phyloP scores from a whole-genome alignment of 2,797 vertebrate genomes.

The Sylvilagus floridanus region DNA sequence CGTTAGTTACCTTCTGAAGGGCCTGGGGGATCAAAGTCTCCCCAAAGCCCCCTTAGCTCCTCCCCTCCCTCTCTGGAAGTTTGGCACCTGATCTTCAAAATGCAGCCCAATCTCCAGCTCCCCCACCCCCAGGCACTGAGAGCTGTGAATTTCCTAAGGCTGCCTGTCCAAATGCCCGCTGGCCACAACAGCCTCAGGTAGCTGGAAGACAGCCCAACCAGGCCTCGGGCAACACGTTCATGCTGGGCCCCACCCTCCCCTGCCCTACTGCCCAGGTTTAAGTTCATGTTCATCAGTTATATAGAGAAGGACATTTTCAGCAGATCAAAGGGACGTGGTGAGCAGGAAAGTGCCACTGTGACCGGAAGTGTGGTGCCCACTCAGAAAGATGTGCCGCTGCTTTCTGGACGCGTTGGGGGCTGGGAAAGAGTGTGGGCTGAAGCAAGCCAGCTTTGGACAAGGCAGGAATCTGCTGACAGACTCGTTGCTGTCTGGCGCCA shows the following conservation, averaged over 20 bases:
- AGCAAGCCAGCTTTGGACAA: neutral
- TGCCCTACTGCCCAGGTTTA: slow-evolving; percentile 14
- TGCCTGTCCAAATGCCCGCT: neutral
- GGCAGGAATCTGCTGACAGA: neutral
- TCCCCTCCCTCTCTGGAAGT: neutral
- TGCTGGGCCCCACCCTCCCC: neutral
- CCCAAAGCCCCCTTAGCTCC: neutral
- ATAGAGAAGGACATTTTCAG: slow-evolving; percentile 58
- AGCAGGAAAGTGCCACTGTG: slow-evolving; percentile 36
- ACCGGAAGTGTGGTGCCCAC: neutral
- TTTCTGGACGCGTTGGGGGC: neutral
- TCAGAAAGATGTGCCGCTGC: neutral
- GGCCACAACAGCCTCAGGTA: neutral
- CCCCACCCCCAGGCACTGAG: rapidly evolving
- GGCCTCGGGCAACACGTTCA: neutral
- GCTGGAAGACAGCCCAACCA: slow-evolving; percentile 22
- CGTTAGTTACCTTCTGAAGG: neutral
- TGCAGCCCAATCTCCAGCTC: neutral
- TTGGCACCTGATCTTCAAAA: neutral
- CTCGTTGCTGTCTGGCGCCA: neutral
- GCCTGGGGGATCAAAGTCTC: neutral
- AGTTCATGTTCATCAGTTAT: slow-evolving; percentile 59
- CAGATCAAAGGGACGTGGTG: slow-evolving; percentile 58
- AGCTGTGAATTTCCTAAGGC: neutral
- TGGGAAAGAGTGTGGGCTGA: neutral